phyloP scores from a whole-genome alignment of 2,113 vertebrate genomes.

The Archocentrus centrarchus region DNA sequence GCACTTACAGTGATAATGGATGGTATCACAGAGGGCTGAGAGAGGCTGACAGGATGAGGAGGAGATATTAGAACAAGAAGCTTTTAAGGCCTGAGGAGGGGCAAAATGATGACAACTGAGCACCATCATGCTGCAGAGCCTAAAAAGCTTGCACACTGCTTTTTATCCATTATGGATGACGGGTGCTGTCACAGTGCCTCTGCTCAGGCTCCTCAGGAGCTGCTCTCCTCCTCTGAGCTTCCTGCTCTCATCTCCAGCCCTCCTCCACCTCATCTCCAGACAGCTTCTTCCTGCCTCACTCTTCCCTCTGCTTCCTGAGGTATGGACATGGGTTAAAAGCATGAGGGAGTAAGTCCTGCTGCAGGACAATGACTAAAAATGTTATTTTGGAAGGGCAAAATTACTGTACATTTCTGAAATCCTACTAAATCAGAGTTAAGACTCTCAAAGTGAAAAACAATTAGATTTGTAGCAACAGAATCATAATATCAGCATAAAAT shows the following conservation, averaged over 20 bases:
- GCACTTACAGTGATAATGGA: no score
- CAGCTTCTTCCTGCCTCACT: not conserved
- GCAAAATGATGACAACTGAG: no score
- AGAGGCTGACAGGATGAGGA: no score
- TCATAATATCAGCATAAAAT: not conserved
- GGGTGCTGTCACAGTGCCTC: not conserved
- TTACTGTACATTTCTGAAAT: not conserved
- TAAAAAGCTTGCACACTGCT: no score
- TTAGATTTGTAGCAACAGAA: not conserved
- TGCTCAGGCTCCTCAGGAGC: not conserved
- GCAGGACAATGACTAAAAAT: not conserved
- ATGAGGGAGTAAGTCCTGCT: not conserved
- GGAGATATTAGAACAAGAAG: no score
- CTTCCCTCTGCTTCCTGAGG: not conserved
- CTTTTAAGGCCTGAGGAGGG: no score
- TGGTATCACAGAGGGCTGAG: no score
- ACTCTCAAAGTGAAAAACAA: not conserved
- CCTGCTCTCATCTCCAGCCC: not conserved
- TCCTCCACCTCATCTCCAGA: no score
- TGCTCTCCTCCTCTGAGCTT: not conserved
- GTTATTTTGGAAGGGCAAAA: not conserved
- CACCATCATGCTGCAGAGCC: no score
- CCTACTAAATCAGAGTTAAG: not conserved
- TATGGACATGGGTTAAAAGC: not conserved
- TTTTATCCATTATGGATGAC: no score